Evolutionary conservation across 2,113 vertebrate genomes (phyloP), one percentile per base, ranked within the genome.

Genomic region (Oceanodroma tethys): DNA sequence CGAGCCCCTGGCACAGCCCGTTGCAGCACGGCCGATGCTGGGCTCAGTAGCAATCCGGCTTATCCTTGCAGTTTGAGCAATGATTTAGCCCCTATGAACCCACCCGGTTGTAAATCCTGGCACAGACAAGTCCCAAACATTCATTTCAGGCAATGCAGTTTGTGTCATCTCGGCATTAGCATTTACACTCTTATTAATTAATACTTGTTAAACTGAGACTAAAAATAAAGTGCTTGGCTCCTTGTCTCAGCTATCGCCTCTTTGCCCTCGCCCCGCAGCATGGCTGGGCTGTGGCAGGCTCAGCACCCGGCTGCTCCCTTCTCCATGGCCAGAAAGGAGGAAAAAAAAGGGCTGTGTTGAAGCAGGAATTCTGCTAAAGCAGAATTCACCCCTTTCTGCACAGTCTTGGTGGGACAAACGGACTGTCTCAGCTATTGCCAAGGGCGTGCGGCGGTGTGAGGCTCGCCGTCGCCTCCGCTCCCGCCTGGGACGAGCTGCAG

Each of bases 161-260:
- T 82, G 83, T 95, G 95, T 92, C 94, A 89, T 52, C 89, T 40
- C 42, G 0, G 81, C 93, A 80, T 93, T 76, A 86, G 91, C 89
- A 82, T 93, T 85, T 91, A 80, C 94, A 66, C 89, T 93, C 70
- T 42, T 96, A 94, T 97, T 95, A 91, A 96, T 96, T 95, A 95
- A 94, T 95, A 93, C 91, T 93, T 94, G 94, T 89, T 94, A 96
- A 93, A 91, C 84, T 56, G 66, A 79, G 74, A 42, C 95, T 94
- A 93, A 87, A 93, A 96, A 95, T 93, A 94, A 84, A 95, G 91
- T 3, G 8, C 52, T 72, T 14, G 2, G 71, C 71, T 95, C 92
- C 84, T 52, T 1, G 10, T 10, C 90, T 83, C 74, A n/a, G 71
- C 88, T 75, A 36, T 87, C 48, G 34, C 87, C 81, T 93, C 83